A percentile compares a stretch with the other conserved stretches of the same genome.
Conservation (phyloP, 2,888 invertebrate species). For the Harpagoxenus sublaevis region DNA sequence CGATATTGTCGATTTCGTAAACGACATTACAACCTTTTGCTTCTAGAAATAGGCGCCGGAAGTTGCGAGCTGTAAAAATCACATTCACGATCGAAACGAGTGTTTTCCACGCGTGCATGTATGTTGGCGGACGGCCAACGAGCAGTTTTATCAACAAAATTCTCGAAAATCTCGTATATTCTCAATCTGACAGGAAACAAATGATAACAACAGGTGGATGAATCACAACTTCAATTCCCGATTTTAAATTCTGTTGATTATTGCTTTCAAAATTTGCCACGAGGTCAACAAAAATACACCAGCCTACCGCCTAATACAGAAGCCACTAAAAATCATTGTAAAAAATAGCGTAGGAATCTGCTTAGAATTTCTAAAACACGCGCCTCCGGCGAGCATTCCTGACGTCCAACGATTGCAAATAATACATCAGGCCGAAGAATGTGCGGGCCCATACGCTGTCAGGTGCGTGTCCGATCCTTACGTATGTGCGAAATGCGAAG, state of each 20-base stretch:
- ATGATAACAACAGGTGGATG: background rate
- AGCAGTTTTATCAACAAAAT: conserved; percentile 1
- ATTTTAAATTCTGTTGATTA: background rate
- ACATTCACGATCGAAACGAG: background rate
- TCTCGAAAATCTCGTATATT: background rate
- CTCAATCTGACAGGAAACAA: background rate
- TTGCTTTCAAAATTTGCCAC: background rate
- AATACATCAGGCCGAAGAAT: background rate
- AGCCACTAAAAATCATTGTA: background rate
- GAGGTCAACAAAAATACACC: background rate
- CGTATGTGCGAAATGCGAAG: background rate
- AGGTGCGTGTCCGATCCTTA: conserved; percentile 6
- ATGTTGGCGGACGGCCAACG: conserved; percentile 23
- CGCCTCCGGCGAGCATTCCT: background rate
- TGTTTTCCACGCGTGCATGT: background rate
- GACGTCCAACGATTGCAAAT: background rate
- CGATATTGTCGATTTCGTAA: conserved; percentile 40
- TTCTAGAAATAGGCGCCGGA: conserved; percentile 35
- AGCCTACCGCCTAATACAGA: background rate
- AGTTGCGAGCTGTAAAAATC: conserved; percentile 29
- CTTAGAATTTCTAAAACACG: conserved; percentile 5
- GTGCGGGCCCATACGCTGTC: background rate
- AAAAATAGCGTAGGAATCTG: background rate
- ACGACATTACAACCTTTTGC: background rate
- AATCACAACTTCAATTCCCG: background rate